phyloP scores from a whole-genome alignment of 2,797 vertebrate species.

The Parauchenoglanis punctatus region DNA sequence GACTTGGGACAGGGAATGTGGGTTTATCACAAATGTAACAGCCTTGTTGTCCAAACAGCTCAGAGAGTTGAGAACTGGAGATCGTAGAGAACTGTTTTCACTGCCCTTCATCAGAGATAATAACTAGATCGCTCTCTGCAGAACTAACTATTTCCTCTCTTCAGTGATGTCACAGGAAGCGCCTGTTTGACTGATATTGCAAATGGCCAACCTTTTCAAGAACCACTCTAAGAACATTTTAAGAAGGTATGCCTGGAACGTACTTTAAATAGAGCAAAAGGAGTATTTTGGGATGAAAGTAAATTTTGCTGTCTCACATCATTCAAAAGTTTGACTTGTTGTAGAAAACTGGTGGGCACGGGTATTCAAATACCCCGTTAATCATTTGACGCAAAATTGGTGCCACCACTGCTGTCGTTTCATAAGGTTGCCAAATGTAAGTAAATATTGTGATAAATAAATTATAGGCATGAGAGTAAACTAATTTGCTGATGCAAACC shows the following conservation, averaged over 20 bases:
- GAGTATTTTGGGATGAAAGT: neutral
- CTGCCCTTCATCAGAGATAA: no score
- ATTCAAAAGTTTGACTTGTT: neutral
- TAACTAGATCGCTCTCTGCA: no score
- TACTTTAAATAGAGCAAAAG: neutral
- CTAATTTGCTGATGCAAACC: neutral
- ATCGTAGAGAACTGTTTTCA: neutral
- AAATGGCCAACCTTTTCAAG: neutral
- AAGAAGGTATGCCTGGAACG: neutral
- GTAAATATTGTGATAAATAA: neutral
- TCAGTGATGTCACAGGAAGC: neutral
- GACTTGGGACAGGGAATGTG: constrained; percentile 3
- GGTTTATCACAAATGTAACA: constrained; percentile 21
- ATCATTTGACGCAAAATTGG: neutral
- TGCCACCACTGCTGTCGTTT: neutral
- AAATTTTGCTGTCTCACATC: neutral
- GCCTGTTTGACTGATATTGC: neutral
- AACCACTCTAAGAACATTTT: neutral
- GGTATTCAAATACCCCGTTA: neutral
- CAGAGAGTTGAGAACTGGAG: neutral
- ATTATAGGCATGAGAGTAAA: neutral
- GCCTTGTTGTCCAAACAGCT: neutral
- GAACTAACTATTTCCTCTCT: neutral
- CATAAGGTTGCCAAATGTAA: neutral
- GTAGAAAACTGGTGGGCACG: neutral